These are phyloP conservation scores for Volucella inflata DNA, from an alignment of 2,888 invertebrate genomes.

Conservation along the genomic window DNA sequence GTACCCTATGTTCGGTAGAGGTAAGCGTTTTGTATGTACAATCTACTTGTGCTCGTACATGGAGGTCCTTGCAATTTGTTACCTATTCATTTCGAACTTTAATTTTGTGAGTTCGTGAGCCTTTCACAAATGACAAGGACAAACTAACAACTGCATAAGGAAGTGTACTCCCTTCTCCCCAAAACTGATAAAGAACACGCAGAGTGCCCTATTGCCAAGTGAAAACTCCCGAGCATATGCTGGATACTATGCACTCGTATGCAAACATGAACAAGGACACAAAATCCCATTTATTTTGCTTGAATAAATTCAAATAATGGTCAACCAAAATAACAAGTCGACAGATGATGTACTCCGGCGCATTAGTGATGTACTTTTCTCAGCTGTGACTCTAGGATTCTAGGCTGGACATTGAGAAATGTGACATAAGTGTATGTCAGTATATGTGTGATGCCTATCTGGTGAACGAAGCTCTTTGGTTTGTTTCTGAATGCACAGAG, in stretches of 20 bases:
- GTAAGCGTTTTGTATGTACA: conserved; percentile 1
- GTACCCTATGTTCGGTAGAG: conserved; percentile 5
- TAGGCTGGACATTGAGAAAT: conserved; percentile 40
- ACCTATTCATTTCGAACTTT: conserved; percentile 75
- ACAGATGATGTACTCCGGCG: conserved; percentile 75
- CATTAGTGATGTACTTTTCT: conserved; percentile 76
- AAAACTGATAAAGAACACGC: conserved; percentile 36
- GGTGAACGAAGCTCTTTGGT: not conserved
- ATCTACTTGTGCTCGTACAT: no score
- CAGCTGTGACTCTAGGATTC: conserved; percentile 70
- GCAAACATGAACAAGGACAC: conserved; percentile 74
- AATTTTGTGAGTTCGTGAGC: conserved; percentile 70
- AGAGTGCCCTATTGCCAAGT: conserved; percentile 8
- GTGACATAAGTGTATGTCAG: not conserved
- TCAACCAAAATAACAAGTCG: conserved; percentile 76
- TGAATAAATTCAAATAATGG: conserved; percentile 76
- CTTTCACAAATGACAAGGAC: conserved; percentile 72
- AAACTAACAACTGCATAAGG: conserved; percentile 72
- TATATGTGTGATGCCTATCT: conserved; percentile 1
- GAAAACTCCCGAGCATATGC: conserved; percentile 49
- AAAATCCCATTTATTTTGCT: conserved; percentile 76
- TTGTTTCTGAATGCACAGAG: conserved; percentile 3
- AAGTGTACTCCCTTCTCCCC: not conserved
- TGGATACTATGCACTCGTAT: conserved; percentile 62
- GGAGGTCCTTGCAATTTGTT: conserved; percentile 71